These are phyloP conservation scores for Dicyrtoma fusca DNA, from an alignment of 2,888 invertebrate species.

Conservation along the genomic window DNA sequence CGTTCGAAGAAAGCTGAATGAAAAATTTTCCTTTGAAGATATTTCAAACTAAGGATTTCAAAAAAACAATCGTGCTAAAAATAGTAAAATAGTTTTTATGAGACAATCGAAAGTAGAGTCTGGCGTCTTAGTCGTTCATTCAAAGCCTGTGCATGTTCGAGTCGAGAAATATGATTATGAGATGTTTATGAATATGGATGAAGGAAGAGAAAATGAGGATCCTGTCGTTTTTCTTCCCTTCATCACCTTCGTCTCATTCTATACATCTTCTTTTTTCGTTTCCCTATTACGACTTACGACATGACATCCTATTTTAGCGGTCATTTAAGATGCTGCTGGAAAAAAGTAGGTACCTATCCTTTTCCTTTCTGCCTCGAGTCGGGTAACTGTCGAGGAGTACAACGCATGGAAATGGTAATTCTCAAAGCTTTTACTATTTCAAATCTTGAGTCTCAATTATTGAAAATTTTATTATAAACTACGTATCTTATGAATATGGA, in stretches of 20 bases:
- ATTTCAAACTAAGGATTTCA: constrained; percentile 3
- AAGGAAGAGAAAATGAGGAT: constrained; percentile 7
- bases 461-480: too few relatives aligned
- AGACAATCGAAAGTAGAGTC: constrained; percentile 28
- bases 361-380: constrained; percentile 18
- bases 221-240: constrained; percentile 7
- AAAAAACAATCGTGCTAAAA: constrained; percentile 25
- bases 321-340: too few relatives aligned
- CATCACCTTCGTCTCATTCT: constrained; percentile 31
- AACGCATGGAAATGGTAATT: too few relatives aligned
- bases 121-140: constrained; percentile 6
- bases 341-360: background rate
- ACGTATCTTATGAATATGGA: constrained; percentile 26
- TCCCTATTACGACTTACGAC: background rate
- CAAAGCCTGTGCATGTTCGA: constrained; percentile 12
- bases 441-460: too few relatives aligned
- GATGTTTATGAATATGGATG: constrained; percentile 36
- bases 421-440: too few relatives aligned
- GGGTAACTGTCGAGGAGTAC: too few relatives aligned
- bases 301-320: background rate
- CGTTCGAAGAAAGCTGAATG: constrained; percentile 3
- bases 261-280: background rate
- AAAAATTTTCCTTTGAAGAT: constrained; percentile 21
- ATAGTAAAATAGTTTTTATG: constrained; percentile 31
- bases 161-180: constrained; percentile 26